Base-by-base conservation (phyloP, 2,113 vertebrate species). In the Urocolius indicus region DNA sequence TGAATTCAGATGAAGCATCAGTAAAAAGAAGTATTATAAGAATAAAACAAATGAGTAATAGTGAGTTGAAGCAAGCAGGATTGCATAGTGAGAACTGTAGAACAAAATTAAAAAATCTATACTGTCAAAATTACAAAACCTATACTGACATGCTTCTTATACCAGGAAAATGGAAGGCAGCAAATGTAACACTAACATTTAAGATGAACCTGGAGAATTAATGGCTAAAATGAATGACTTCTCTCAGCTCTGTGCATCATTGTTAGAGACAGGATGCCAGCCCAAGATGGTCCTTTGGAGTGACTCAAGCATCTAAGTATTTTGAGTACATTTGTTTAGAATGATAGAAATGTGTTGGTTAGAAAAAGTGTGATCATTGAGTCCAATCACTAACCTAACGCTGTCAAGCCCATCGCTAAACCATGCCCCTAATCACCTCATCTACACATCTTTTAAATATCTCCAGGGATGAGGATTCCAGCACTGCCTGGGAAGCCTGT, bases 161-260 rank as follows among this genome's bases (percentile, higher is more conserved):
- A 17, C 10, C 74, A 84, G 36, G 48, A 5, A 84, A 69, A 87
- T 16, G 16, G 55, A 62, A 74, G 36, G 41, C 34, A 84, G 78
- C 17, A 87, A 77, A 90, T 17, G 2, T 71, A 66, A 57, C 20
- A 74, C 6, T 3, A 69, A 52, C 6, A 65, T 14, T 29, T n/a
- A n/a, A n/a, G n/a, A n/a, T 59, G 5, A 80, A 14, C 29, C 62
- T 68, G 38, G 10, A 93, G 49, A 93, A 72, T 29, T 36, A 63
- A 6, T 27, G 14, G 43, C 16, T 10, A 55, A 24, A 11, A 65
- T 2, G 43, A 1, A 11, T 2, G 3, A 2, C 41, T 55, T 51
- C 54, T 52, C 49, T 49, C 26, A 73, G 46, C 63, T 45, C 51
- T 49, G 22, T 11, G 61, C 30, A 49, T 11, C 16, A 23, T 2